Conservation (phyloP, 2,113 vertebrate genomes). For the Oreochromis aureus region DNA sequence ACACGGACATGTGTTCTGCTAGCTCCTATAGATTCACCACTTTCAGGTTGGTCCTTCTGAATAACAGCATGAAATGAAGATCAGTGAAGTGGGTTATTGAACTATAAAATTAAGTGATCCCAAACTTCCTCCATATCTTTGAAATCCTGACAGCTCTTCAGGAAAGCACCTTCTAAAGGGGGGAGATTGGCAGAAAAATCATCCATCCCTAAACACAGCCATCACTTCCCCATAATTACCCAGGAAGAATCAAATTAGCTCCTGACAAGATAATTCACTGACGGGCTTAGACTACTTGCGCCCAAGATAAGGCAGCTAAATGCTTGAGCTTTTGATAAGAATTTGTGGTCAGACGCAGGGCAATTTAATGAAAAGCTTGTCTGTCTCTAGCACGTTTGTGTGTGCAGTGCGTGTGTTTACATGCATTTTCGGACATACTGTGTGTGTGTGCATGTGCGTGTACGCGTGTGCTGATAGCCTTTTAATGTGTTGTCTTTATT, state of each 20-base stretch:
- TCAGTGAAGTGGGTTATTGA: slow-evolving; percentile 42
- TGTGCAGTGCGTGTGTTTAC: neutral
- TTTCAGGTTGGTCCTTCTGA: slow-evolving; percentile 1
- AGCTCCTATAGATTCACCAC: neutral
- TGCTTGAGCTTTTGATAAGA: slow-evolving; percentile 31
- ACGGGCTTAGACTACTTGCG: slow-evolving; percentile 19
- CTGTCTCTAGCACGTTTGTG: neutral
- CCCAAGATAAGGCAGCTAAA: slow-evolving; percentile 51
- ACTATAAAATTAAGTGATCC: slow-evolving; percentile 42
- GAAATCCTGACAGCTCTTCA: slow-evolving; percentile 21
- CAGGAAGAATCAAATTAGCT: slow-evolving; percentile 68
- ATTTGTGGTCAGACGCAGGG: slow-evolving; percentile 11
- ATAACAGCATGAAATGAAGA: slow-evolving; percentile 1
- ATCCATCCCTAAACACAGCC: slow-evolving; percentile 52
- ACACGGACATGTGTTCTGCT: neutral
- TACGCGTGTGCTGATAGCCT: neutral
- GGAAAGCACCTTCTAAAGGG: slow-evolving; percentile 10
- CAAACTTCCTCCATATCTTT: slow-evolving; percentile 31
- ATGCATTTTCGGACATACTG: neutral
- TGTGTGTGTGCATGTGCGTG: neutral
- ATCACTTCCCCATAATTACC: slow-evolving; percentile 67
- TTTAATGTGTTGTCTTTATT: neutral
- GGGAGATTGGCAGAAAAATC: slow-evolving; percentile 27
- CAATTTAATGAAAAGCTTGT: neutral
- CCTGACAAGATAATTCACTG: slow-evolving; percentile 68